phyloP scores from a whole-genome alignment of 2,888 invertebrate genomes.

The Thysanoteuthis rhombus region DNA sequence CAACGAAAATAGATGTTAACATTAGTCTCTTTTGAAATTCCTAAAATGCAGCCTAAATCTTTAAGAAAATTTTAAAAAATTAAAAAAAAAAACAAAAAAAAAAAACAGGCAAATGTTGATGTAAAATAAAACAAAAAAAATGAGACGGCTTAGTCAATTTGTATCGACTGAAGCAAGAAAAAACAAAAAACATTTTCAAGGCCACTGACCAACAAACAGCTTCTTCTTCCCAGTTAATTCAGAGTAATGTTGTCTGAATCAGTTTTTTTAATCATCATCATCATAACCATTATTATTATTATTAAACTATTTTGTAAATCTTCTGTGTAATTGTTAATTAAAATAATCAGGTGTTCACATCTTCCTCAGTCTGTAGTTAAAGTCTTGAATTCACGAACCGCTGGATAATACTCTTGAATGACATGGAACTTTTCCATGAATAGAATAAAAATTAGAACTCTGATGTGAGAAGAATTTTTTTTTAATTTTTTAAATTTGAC shows the following conservation, averaged over 20 bases:
- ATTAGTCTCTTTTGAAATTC: background rate
- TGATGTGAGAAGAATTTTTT: too few species aligned
- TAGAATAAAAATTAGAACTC: too few species aligned
- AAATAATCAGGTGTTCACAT: background rate
- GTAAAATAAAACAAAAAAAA: background rate
- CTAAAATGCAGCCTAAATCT: background rate
- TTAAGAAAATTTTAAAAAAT: background rate
- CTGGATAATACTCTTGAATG: too few species aligned
- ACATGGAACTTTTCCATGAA: too few species aligned
- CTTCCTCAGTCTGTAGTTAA: background rate
- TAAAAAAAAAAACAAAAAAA: background rate
- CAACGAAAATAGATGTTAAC: slow-evolving; percentile 12
- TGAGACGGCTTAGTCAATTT: background rate
- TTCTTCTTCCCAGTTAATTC: slow-evolving; percentile 12
- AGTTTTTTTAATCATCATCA: background rate
- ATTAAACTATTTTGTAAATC: background rate
- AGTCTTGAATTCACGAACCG: too few species aligned
- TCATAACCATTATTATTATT: background rate
- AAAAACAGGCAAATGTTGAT: background rate
- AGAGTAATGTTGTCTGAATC: slow-evolving; percentile 12
- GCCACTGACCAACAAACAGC: background rate
- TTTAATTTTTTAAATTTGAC: too few species aligned
- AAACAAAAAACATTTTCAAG: background rate
- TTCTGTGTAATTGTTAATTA: background rate
- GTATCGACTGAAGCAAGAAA: background rate